Conservation (phyloP, 1,140 invertebrate genomes). For the Xylocopa sonorina region DNA sequence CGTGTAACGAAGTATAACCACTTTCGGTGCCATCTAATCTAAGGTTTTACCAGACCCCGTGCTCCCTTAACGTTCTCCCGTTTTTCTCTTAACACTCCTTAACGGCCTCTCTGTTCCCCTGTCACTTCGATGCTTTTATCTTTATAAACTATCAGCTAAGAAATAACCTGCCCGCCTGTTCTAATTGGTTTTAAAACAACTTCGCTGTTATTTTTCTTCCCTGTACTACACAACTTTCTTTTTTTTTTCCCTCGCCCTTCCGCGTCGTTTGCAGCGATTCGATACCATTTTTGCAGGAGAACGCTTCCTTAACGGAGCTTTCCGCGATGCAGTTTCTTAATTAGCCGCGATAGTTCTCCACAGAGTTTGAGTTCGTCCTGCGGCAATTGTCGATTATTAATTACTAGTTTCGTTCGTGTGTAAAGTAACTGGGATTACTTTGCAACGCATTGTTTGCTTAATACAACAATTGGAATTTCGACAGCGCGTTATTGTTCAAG, state of each 20-base stretch:
- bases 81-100: neutral
- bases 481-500: neutral
- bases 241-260: too few species aligned
- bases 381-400: neutral
- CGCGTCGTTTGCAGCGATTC: neutral
- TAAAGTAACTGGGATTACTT: neutral
- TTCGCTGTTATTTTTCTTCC: neutral
- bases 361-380: too few species aligned
- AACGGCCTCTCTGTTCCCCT: neutral
- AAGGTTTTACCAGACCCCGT: neutral
- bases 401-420: neutral
- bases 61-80: neutral
- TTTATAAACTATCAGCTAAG: neutral
- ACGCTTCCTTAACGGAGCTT: neutral
- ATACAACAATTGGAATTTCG: neutral
- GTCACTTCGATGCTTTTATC: constrained; percentile 3
- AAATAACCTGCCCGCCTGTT: neutral
- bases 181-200: neutral
- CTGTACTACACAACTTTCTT: too few species aligned
- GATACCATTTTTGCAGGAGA: too few species aligned
- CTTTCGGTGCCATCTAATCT: neutral
- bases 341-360: too few species aligned
- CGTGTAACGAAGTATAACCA: neutral
- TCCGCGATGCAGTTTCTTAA: neutral
- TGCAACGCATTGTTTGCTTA: neutral